A percentile compares a stretch with the other conserved stretches of the same genome.
Evolutionary conservation across 2,113 vertebrate species (phyloP).

Genomic region (Gallinago undulata): DNA sequence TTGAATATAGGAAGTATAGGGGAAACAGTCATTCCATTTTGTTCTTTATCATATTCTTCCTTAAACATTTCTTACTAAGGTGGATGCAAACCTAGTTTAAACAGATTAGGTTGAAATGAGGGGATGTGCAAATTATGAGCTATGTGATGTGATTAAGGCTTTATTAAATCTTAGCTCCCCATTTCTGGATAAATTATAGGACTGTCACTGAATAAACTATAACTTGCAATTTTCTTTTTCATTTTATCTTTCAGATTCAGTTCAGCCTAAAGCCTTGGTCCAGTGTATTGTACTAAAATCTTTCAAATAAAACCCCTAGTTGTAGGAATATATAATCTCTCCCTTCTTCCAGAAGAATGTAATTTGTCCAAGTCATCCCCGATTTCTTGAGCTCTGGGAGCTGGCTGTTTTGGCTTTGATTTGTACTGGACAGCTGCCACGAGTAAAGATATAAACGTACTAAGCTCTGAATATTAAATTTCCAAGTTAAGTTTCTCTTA

Average conservation of each 20-base stretch:
- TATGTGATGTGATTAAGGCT: neutral
- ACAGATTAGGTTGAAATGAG: neutral
- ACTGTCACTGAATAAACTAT: neutral
- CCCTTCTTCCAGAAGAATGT: neutral
- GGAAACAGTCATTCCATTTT: neutral
- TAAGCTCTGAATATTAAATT: neutral
- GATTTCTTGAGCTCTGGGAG: neutral
- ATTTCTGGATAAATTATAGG: neutral
- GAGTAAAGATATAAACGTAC: neutral
- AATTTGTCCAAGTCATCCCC: neutral
- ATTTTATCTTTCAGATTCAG: neutral
- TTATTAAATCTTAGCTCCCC: neutral
- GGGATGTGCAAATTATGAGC: neutral
- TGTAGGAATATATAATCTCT: neutral
- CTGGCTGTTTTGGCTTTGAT: neutral
- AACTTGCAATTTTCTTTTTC: neutral
- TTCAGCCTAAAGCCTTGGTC: neutral
- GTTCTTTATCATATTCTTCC: neutral
- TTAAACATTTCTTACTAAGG: neutral
- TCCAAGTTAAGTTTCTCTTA: neutral
- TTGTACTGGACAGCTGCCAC: neutral
- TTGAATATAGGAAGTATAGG: neutral
- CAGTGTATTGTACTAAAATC: neutral
- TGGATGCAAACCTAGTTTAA: neutral
- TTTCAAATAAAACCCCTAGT: neutral